Base-by-base conservation (phyloP, 1,140 invertebrate species). In the Dinoponera quadriceps region DNA sequence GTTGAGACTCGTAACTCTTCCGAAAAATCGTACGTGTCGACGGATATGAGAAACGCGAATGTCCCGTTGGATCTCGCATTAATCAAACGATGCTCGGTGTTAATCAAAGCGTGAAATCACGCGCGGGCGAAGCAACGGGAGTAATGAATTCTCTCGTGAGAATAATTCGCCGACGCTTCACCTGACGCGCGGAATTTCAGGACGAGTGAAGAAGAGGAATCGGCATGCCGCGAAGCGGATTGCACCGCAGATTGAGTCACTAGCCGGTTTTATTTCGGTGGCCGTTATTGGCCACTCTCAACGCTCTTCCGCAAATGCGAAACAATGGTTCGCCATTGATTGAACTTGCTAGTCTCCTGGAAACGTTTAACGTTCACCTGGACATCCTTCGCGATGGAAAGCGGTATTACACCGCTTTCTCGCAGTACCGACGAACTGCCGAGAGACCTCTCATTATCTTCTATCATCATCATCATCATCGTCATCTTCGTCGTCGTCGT, bases 241-340 rank as follows among this genome's bases (percentile, higher is more conserved):
- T n/a, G 78, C 73, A 88, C 85, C 80, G 75, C 71, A 90, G 90
- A 93, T 93, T 93, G 91, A 93, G 92, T 92, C 91, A 92, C 92
- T 93, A 91, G 86, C 78, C 78, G 81, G 81, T 92, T 93, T 93
- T 91, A 92, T 90, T 92, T 92, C 89, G 88, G 81, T 87, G 71
- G 57, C 87, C 72, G 88, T 87, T 88, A 77, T 90, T 89, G 85
- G 87, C 84, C n/a, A n/a, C n/a, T 90, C 80, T 88, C 73, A 60
- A 86, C 85, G 77, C 38, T 55, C 55, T 63, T 59, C 80, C 60
- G 68, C 85, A 87, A 88, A 84, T 88, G 71, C 84, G 85, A 91
- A 89, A 92, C 91, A 92, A 92, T 92, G 91, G 86, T 81, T 82
- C 69, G 86, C 87, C 91, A 90, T 90, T 90, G 89, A 91, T 92